Base-by-base conservation (phyloP, 2,888 invertebrate species). In the Himalopsyche kuldschensis region DNA sequence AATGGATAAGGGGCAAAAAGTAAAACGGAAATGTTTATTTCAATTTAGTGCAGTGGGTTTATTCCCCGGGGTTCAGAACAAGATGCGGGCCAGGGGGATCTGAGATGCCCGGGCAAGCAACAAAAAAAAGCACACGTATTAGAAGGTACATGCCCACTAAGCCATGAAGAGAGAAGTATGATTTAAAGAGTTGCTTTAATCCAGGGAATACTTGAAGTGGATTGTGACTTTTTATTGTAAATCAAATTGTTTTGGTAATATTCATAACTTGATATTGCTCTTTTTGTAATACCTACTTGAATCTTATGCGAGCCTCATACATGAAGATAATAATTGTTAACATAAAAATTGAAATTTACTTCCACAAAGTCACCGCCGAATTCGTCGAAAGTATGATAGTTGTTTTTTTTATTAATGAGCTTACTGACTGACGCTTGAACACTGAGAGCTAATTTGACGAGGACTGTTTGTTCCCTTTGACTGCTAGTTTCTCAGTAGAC, bases 1-100 rank as follows among this genome's bases (percentile, higher is more conserved):
- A 32, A 78, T 31, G 46, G 78, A 35, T 55, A 46, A 46, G 78
- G 77, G 75, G 81, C 30, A 82, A 84, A 84, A 81, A 85, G 82
- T 81, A 82, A 85, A 86, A 86, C 84, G 84, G 81, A 84, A 84
- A 86, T 85, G 86, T 86, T 86, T 86, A 86, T 86, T 86, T 86
- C 86, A 86, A 86, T 86, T 86, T 86, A 82, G 86, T 86, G 86
- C 86, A 86, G 84, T 82, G 84, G 84, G 75, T 79, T 30, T 77
- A 82, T 79, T 84, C 86, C 86, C 85, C 11, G 79, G 85, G 79
- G 85, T 77, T 31, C 84, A 69, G 82, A 80, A 31, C 79, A 80
- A 77, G 79, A 82, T 82, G 84, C 85, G 76, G 84, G 82, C 79
- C 80, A 80, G 79, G 41, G 84, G 85, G 84, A 80, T 76, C 75